Conservation (phyloP, 2,113 vertebrate genomes). For the Neodontobutis hainanensis region DNA sequence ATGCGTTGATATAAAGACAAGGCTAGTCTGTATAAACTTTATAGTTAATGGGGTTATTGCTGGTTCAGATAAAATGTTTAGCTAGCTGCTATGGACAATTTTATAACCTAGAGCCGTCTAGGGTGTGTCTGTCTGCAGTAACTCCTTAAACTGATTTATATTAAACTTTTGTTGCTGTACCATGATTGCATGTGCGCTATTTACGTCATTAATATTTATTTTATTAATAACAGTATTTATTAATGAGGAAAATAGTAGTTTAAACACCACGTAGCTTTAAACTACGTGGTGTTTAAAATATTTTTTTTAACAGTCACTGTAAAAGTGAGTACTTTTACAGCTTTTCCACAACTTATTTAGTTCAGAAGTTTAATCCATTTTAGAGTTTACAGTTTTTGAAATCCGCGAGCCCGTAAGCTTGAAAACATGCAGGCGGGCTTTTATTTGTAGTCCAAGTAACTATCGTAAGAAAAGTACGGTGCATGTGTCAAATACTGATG, state of each 20-base stretch:
- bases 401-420: no score
- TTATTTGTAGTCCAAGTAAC: not conserved
- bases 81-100: slow-evolving; percentile 34
- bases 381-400: no score
- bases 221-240: no score
- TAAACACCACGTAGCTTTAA: no score
- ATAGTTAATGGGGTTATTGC: not conserved
- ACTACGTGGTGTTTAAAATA: not conserved
- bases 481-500: not conserved
- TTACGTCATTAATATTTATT: no score
- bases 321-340: no score
- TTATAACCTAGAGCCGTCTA: not conserved
- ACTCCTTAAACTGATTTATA: not conserved
- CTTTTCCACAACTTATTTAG: not conserved
- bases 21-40: not conserved
- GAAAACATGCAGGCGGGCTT: not conserved
- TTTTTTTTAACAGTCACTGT: no score
- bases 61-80: not conserved
- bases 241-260: no score
- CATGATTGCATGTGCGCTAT: not conserved
- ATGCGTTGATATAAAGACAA: no score
- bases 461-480: not conserved
- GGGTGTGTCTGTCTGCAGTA: slow-evolving; percentile 53
- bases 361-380: not conserved
- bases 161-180: not conserved